These are phyloP conservation scores for Apeltes quadracus DNA, from an alignment of 2,113 vertebrate genomes.

Conservation along the genomic window DNA sequence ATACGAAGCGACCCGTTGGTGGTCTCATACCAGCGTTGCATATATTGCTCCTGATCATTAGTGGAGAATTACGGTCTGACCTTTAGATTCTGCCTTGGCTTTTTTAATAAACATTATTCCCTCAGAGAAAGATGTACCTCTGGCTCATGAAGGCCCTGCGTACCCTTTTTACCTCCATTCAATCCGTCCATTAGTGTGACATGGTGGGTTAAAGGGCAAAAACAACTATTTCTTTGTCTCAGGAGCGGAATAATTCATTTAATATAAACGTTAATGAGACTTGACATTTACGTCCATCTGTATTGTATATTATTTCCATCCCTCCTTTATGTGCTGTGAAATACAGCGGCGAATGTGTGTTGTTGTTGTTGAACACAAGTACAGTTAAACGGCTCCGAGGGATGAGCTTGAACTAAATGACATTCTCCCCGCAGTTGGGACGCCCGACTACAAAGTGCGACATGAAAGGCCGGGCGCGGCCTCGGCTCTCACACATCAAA, in stretches of 20 bases:
- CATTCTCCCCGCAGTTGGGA: constrained; percentile 41
- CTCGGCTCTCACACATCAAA: constrained; percentile 63
- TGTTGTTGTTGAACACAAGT: constrained; percentile 6
- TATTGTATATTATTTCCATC: background rate
- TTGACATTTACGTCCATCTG: background rate
- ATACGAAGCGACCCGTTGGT: background rate
- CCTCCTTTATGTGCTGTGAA: background rate
- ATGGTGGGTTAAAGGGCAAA: constrained; percentile 2
- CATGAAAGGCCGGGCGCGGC: constrained; percentile 59
- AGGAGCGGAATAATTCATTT: background rate
- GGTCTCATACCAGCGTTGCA: constrained; percentile 5
- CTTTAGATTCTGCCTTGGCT: constrained; percentile 31
- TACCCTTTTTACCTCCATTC: constrained; percentile 13
- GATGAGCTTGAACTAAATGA: constrained; percentile 61
- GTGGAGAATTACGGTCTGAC: constrained; percentile 38
- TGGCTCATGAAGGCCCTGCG: background rate
- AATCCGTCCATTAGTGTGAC: constrained; percentile 9
- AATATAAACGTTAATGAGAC: constrained; percentile 3
- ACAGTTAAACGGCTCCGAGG: constrained; percentile 30
- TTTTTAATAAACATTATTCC: constrained; percentile 28
- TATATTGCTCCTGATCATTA: constrained; percentile 18
- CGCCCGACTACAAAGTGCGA: constrained; percentile 49
- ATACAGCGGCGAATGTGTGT: background rate
- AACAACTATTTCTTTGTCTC: background rate
- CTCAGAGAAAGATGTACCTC: constrained; percentile 5